Base-by-base conservation (phyloP, 2,113 vertebrate genomes). In the Sialia sialis region DNA sequence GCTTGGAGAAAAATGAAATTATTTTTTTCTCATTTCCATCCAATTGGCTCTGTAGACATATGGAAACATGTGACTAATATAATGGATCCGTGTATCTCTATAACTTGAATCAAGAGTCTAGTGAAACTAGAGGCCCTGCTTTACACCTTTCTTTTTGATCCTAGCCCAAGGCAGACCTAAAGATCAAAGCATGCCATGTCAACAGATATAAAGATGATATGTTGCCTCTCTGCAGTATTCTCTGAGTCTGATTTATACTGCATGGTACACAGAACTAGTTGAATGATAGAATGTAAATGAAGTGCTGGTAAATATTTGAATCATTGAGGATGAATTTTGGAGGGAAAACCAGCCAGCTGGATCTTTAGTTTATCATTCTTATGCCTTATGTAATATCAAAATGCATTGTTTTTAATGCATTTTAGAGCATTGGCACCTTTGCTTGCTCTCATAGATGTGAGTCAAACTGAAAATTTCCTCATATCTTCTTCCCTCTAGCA, bases 121-220 rank as follows among this genome's bases (percentile, higher is more conserved):
- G 43, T 68, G 48, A 88, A 96, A 49, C 23, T 67, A 76, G 89
- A 79, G 49, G 22, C 23, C 66, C 14, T 93, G n/a, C 44, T 93
- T 92, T 91, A 10, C 4, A 19, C 14, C 44, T 46, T 63, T 86
- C 66, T 74, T 90, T 94, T 36, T 91, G 39, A 70, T 89, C 70
- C 76, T 90, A 74, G 41, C 76, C 52, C 81, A 63, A 85, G 63
- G 70, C 79, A 94, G 32, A 69, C 26, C n/a, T 89, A 49, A 76
- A 92, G 68, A 94, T 95, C 84, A 95, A 94, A 94, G 79, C 48
- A 22, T 93, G 43, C 11, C 20, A 7, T 54, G 49, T 82, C 79
- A 89, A 55, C 58, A 89, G 87, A 39, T 72, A 83, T 87, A 80
- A 82, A 84, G 52, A 46, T 72, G 41, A 82, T 67, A 26, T 54